phyloP scores from a whole-genome alignment of 1,140 invertebrate species.

The Megalopta genalis region DNA sequence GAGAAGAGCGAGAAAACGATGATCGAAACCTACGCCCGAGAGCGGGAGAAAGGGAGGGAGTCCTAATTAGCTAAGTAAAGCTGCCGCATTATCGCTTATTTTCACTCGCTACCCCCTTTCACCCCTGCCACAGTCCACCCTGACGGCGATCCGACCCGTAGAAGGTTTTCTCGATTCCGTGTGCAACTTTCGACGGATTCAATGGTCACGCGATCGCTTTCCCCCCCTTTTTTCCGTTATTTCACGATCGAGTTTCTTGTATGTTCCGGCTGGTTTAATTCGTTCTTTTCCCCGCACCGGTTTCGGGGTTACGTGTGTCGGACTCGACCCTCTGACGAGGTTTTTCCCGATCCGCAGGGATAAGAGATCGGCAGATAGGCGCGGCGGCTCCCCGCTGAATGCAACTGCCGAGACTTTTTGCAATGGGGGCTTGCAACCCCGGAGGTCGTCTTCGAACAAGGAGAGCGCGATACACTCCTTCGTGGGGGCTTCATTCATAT shows the following conservation, averaged over 20 bases:
- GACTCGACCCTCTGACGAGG: background rate
- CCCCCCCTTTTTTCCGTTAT: conserved; percentile 2
- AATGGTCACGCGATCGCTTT: conserved; percentile 45
- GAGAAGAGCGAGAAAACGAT: conserved; percentile 40
- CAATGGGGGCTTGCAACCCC: background rate
- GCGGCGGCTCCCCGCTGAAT: conserved; percentile 41
- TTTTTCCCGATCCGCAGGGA: conserved; percentile 39
- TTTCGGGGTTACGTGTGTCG: conserved; percentile 24
- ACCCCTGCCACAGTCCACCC: conserved; percentile 7
- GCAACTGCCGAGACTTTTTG: background rate
- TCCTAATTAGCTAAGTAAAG: conserved; percentile 81
- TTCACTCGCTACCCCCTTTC: conserved; percentile 65
- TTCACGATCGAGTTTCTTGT: conserved; percentile 4
- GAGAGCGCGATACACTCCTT: background rate
- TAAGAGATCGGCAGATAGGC: conserved; percentile 61
- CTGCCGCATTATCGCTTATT: conserved; percentile 79
- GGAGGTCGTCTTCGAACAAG: background rate
- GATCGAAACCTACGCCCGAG: conserved; percentile 22
- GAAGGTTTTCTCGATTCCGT: conserved; percentile 61
- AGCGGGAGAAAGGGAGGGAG: conserved; percentile 47
- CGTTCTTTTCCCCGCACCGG: background rate
- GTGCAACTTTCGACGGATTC: conserved; percentile 59
- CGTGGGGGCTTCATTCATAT: background rate
- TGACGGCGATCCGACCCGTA: conserved; percentile 6
- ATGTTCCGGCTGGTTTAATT: conserved; percentile 15